Percentiles rank a stretch among this genome's conserved stretches.
Evolutionary conservation across 1,140 invertebrate species (phyloP).

Genomic region (Acromyrmex charruanus): DNA sequence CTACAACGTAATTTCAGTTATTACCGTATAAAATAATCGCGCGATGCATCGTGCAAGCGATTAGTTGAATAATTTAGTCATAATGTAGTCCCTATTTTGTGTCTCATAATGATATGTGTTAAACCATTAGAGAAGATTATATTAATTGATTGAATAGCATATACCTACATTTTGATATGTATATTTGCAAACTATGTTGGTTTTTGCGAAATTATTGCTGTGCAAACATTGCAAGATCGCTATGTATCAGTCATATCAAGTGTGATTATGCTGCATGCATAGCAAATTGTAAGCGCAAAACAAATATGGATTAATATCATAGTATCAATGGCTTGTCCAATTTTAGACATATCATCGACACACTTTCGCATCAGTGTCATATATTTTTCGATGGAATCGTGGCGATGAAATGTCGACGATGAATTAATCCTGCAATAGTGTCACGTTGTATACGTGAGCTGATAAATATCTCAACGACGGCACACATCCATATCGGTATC

Average conservation of each 20-base stretch:
- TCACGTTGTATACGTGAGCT: background rate
- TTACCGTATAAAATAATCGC: conserved; percentile 31
- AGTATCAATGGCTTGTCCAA: background rate
- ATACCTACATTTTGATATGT: background rate
- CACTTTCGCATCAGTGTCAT: conserved; percentile 6
- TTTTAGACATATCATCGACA: conserved; percentile 11
- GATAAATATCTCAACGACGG: conserved; percentile 28
- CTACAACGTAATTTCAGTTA: conserved; percentile 45
- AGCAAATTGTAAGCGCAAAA: background rate
- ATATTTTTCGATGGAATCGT: conserved; percentile 14
- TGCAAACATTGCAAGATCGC: background rate
- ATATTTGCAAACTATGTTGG: background rate
- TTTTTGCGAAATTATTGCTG: background rate
- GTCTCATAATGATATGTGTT: background rate
- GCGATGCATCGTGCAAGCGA: background rate
- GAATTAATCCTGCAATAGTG: conserved; percentile 27
- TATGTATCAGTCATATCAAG: background rate
- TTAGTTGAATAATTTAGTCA: conserved; percentile 43
- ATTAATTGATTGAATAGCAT: background rate
- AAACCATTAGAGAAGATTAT: background rate
- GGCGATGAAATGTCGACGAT: conserved; percentile 2
- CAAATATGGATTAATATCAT: conserved; percentile 26
- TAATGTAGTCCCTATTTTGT: background rate
- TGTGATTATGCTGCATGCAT: background rate
- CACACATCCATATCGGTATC: conserved; percentile 9